These are phyloP conservation scores for Patella vulgata DNA, from an alignment of 1,140 invertebrate species.

Conservation along the genomic window DNA sequence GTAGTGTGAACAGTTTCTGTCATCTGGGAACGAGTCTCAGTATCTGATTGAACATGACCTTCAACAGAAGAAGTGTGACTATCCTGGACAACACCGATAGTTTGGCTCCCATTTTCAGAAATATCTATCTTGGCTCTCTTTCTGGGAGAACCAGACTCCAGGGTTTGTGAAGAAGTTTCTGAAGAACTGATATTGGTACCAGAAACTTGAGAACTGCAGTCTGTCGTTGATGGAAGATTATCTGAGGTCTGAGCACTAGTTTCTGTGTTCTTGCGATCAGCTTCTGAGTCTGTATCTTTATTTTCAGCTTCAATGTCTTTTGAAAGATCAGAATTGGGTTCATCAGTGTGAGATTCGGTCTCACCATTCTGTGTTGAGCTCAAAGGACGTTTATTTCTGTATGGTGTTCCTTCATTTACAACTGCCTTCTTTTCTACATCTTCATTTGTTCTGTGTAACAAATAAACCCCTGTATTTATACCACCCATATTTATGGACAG, in stretches of 20 bases:
- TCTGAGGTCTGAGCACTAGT: neutral
- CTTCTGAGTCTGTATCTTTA: no score
- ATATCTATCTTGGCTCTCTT: no score
- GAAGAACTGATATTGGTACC: neutral
- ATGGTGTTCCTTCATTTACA: neutral
- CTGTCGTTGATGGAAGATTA: neutral
- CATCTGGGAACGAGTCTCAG: no score
- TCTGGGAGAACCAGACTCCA: no score
- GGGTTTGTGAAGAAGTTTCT: neutral
- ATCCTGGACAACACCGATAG: no score
- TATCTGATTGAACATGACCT: no score
- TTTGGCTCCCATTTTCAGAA: no score
- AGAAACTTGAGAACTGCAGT: neutral
- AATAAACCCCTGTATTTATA: constrained; percentile 51
- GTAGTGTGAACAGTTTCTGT: no score
- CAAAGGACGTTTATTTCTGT: no score
- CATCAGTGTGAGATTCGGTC: neutral
- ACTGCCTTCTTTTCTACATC: neutral
- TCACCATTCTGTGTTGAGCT: neutral
- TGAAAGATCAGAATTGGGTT: neutral
- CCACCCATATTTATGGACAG: constrained; percentile 61
- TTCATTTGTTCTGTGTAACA: constrained; percentile 49
- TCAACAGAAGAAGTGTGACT: no score
- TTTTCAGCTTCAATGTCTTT: neutral
- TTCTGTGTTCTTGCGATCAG: no score